Conservation (phyloP, 2,888 invertebrate genomes). For the Salticus scenicus region DNA sequence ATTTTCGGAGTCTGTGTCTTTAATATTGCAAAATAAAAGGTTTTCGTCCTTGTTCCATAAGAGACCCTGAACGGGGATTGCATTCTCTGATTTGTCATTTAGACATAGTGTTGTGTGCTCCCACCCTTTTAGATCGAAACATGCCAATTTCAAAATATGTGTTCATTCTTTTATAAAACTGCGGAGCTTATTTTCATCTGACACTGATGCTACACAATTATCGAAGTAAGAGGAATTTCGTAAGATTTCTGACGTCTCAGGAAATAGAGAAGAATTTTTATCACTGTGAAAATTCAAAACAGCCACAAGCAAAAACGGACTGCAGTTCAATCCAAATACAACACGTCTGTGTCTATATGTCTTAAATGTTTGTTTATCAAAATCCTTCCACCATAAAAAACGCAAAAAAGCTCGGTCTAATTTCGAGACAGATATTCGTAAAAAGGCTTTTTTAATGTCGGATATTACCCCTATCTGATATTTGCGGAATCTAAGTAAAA, state of each 20-base stretch:
- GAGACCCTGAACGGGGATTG: too few relatives aligned
- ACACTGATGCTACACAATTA: too few relatives aligned
- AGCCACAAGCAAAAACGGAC: neutral
- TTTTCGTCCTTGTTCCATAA: too few relatives aligned
- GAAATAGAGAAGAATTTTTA: neutral
- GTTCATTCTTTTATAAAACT: too few relatives aligned
- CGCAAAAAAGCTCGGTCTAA: neutral
- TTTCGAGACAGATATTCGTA: neutral
- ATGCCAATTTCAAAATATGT: neutral
- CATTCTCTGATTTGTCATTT: neutral
- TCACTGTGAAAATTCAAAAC: neutral
- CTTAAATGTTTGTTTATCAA: neutral
- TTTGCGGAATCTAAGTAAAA: neutral
- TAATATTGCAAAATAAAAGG: too few relatives aligned
- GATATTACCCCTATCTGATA: neutral
- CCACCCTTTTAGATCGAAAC: neutral
- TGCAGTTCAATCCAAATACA: neutral
- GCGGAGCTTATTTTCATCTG: too few relatives aligned
- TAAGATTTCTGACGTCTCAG: too few relatives aligned
- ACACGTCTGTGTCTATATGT: neutral
- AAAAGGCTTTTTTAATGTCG: neutral
- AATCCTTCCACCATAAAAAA: neutral
- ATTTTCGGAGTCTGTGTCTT: too few relatives aligned
- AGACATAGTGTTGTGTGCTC: neutral
- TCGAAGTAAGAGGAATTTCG: too few relatives aligned